These are phyloP conservation scores for Lineus longissimus DNA, from an alignment of 1,140 invertebrate genomes.

Conservation along the genomic window DNA sequence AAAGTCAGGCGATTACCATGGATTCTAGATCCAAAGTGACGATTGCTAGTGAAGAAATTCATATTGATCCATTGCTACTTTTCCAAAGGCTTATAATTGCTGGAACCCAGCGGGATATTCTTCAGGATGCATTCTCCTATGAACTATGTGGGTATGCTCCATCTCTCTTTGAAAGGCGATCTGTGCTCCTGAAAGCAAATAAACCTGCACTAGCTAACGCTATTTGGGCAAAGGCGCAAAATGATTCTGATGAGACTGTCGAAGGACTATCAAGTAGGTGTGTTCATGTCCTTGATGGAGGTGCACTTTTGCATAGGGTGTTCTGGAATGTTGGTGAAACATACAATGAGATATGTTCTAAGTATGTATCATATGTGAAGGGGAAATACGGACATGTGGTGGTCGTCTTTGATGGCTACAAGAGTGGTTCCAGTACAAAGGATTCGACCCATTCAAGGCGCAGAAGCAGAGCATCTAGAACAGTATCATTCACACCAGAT, in stretches of 20 bases:
- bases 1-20: conserved; percentile 17
- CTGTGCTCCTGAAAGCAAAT: no score
- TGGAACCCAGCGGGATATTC: background rate
- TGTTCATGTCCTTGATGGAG: background rate
- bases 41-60: conserved; percentile 4
- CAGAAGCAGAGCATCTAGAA: no score
- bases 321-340: background rate
- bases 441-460: background rate
- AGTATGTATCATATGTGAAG: background rate
- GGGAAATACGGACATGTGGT: background rate
- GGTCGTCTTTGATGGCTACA: background rate
- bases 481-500: background rate
- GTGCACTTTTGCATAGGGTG: background rate
- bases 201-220: conserved; percentile 19
- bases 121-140: conserved; percentile 16
- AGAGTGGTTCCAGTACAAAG: background rate
- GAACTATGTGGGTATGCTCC: conserved; percentile 18
- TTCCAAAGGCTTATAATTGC: conserved; percentile 23
- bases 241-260: no score
- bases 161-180: conserved; percentile 21
- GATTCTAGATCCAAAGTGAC: conserved; percentile 10
- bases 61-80: conserved; percentile 21
- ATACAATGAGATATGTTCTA: background rate
- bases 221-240: no score
- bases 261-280: no score